Evolutionary conservation across 1,140 invertebrate species (phyloP), one percentile per base, ranked within the genome.

Genomic region (Psix sp.): DNA sequence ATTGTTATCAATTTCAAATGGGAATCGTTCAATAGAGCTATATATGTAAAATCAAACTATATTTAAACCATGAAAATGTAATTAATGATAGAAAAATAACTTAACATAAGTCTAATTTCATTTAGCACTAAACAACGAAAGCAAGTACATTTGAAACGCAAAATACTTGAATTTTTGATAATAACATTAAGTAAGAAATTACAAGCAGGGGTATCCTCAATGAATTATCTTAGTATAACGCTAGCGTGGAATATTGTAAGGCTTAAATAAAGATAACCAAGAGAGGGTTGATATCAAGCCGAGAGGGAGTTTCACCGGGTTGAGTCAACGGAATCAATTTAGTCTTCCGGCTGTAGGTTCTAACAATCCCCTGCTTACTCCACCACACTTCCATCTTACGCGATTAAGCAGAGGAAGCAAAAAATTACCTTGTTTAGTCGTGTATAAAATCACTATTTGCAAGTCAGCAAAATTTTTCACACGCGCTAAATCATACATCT

Each of bases 291-390:
- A 85, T 86, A 86, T 85, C 83, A 82, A 76, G 80, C 78, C 78
- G 80, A 83, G 80, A 82, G 83, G 85, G 82, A 82, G 84, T 86
- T 85, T 83, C 83, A 83, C 78, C 80, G 83, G 82, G 80, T 86
- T 86, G 83, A 86, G 71, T 86, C 84, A 82, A 86, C 84, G 84
- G 82, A 87, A 87, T 87, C 85, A 87, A 87, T 86, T 87, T 87
- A 87, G 86, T 85, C 83, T 81, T 79, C 79, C 82, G 39, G 35
- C 76, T 76, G 79, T 56, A 57, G 18, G 42, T 52, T 68, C 59
- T 39, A 71, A 62, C 65, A 62, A 48, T 52, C 33, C 35, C 48
- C 42, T 31, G 43, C 45, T 56, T 38, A 38, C 17, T 24, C 14
- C 29, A 26, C 36, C 54, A 51, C 54, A 52, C 60, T 51, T 51